A percentile compares a stretch with the other conserved stretches of the same genome.
These are phyloP conservation scores for Philereme vetulata DNA, from an alignment of 2,888 invertebrate species.

Conservation along the genomic window DNA sequence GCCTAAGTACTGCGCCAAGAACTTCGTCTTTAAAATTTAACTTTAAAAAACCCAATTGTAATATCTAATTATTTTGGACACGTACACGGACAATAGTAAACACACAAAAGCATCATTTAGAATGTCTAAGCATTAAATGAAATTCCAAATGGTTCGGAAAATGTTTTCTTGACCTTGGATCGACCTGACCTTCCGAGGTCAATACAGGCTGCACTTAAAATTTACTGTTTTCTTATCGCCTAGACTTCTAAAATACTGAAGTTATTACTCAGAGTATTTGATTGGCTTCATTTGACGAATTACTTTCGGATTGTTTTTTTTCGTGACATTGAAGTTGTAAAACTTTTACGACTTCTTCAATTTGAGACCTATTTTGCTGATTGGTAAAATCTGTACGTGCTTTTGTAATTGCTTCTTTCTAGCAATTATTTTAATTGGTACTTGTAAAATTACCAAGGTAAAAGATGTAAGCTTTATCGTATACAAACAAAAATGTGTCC, in stretches of 20 bases:
- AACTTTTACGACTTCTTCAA: neutral
- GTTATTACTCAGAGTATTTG: conserved; percentile 8
- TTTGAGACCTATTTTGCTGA: neutral
- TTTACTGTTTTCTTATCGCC: conserved; percentile 18
- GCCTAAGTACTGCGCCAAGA: too few relatives aligned
- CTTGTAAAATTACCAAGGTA: too few relatives aligned
- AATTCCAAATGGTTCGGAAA: conserved; percentile 9
- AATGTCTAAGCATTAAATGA: neutral
- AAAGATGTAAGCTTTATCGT: too few relatives aligned
- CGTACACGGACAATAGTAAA: too few relatives aligned
- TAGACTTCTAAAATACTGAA: conserved; percentile 5
- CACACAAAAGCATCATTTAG: too few relatives aligned
- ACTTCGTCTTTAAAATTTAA: too few relatives aligned
- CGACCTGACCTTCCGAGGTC: conserved; percentile 13
- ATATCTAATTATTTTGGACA: too few relatives aligned
- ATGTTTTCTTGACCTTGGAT: conserved; percentile 25
- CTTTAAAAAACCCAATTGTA: too few relatives aligned
- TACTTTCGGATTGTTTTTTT: conserved; percentile 1
- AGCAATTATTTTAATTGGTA: neutral
- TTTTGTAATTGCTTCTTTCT: neutral
- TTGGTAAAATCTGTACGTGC: conserved; percentile 1
- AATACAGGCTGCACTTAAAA: conserved; percentile 7
- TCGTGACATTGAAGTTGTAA: neutral
- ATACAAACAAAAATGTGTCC: too few relatives aligned
- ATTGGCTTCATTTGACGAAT: conserved; percentile 12